Evolutionary conservation across 2,797 vertebrate species (phyloP), one percentile per base, ranked within the genome.

Genomic region (Cyprinella venusta): DNA sequence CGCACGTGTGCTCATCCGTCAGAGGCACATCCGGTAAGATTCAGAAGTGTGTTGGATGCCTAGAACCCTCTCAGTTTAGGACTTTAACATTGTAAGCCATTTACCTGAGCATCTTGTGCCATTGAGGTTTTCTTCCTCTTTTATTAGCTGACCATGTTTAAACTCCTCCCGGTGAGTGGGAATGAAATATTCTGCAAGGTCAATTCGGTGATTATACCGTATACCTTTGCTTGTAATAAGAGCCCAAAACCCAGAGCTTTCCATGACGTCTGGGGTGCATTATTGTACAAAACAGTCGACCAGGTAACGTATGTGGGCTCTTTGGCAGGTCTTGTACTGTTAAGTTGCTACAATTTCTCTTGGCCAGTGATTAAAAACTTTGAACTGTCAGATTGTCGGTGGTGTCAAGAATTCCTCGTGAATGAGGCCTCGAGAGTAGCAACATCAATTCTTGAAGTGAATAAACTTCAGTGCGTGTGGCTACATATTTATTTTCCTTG

Each of bases 1-100:
- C 0, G 97, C 97, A 50, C 95, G 97, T 0, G 96, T 98, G 69
- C 95, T 98, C 7, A 98, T 98, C 92, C 96, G 97, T 56, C 97
- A 98, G 93, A 96, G 97, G 84, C 97, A 98, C 88, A 98, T 98
- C 85, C 96, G 97, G 97, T 98, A 94, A 89, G 90, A 0, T 4
- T 19, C 7, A 0, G 8, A 38, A 26, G 30, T 16, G 76, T 24
- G 33, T 33, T 13, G 9, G 5, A 9, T 13, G 26, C 9, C 2
- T 16, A 8, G 15, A 16, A 63, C 26, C 6, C 26, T 16, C 24
- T 9, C 26, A 30, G 13, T 61, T 26, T 2, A 33, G 52, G 38
- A n/a, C 19, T 61, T 67, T 45, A 56, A 36, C 12, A 7, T n/a
- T 56, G 26, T 6, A 21, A 19, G 6, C 13, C 7, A 24, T 50